Evolutionary conservation across 2,113 vertebrate genomes (phyloP).

Genomic region (Vulpes ferrilata): DNA sequence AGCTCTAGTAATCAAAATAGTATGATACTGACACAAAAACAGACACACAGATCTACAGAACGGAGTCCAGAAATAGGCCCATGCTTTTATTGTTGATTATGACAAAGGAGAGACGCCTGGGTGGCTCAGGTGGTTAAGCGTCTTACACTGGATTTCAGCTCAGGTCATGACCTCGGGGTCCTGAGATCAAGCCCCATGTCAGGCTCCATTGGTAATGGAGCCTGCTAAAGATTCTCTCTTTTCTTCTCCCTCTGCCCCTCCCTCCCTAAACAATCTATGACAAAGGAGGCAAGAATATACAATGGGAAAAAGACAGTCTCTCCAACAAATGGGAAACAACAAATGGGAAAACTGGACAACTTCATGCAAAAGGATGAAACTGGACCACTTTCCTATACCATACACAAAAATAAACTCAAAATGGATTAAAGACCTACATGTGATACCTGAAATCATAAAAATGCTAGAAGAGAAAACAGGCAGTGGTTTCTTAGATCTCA

Average conservation of each 20-base stretch:
- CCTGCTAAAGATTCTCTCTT: background rate
- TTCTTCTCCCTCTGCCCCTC: background rate
- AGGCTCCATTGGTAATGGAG: background rate
- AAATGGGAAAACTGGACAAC: background rate
- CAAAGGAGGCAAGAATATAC: background rate
- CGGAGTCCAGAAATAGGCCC: too few relatives aligned
- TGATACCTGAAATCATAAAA: background rate
- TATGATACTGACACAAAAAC: too few relatives aligned
- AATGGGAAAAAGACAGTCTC: background rate
- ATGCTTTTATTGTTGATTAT: too few relatives aligned
- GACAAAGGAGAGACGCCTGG: too few relatives aligned
- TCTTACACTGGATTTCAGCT: background rate
- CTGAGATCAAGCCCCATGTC: too few relatives aligned
- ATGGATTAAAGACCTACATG: background rate
- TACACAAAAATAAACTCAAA: too few relatives aligned
- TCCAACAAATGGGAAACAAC: background rate
- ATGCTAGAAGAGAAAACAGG: background rate
- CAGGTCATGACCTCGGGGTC: background rate
- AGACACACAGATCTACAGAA: too few relatives aligned
- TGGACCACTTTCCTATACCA: background rate
- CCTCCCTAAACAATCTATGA: background rate
- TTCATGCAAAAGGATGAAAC: background rate
- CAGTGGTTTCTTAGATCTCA: background rate
- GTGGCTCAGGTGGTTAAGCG: too few relatives aligned
- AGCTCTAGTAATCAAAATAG: too few relatives aligned